Percentiles rank a stretch among this genome's conserved stretches.
Conservation (phyloP, 2,888 invertebrate species). For the Lycia hirtaria region DNA sequence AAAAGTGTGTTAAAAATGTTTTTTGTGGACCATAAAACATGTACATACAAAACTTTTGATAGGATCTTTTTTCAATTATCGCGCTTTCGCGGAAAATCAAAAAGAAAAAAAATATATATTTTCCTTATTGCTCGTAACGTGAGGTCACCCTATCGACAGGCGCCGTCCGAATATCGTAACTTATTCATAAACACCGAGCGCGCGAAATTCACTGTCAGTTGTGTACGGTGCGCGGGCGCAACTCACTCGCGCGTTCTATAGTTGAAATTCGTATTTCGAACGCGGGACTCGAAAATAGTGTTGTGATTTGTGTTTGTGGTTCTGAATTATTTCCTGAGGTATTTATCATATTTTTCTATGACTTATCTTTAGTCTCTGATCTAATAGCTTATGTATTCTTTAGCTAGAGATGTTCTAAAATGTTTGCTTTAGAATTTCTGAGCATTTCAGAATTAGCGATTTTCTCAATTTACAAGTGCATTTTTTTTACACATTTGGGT, state of each 20-base stretch:
- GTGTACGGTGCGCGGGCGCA: slow-evolving; percentile 49
- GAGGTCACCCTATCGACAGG: slow-evolving; percentile 44
- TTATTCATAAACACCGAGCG: slow-evolving; percentile 50
- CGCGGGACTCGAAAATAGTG: slow-evolving; percentile 19
- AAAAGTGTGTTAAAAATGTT: too few species aligned
- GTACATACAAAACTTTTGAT: too few species aligned
- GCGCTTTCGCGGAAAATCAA: too few species aligned
- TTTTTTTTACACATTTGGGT: too few species aligned
- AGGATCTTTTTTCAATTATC: too few species aligned
- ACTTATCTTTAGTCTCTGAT: background rate
- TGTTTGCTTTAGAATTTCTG: background rate
- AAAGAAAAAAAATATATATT: background rate
- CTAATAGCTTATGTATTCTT: too few species aligned
- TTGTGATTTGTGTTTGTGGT: slow-evolving; percentile 29
- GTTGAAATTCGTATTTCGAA: slow-evolving; percentile 30
- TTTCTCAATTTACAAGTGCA: too few species aligned
- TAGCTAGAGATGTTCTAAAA: background rate
- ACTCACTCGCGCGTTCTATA: slow-evolving; percentile 31
- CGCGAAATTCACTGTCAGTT: slow-evolving; percentile 51
- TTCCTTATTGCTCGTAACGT: background rate
- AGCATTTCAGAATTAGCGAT: too few species aligned
- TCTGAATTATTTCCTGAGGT: slow-evolving; percentile 14
- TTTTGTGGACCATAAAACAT: too few species aligned
- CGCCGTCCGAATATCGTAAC: slow-evolving; percentile 46
- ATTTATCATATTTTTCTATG: slow-evolving; percentile 23